phyloP scores from a whole-genome alignment of 2,113 vertebrate species.

The Lichenostomus cassidix region DNA sequence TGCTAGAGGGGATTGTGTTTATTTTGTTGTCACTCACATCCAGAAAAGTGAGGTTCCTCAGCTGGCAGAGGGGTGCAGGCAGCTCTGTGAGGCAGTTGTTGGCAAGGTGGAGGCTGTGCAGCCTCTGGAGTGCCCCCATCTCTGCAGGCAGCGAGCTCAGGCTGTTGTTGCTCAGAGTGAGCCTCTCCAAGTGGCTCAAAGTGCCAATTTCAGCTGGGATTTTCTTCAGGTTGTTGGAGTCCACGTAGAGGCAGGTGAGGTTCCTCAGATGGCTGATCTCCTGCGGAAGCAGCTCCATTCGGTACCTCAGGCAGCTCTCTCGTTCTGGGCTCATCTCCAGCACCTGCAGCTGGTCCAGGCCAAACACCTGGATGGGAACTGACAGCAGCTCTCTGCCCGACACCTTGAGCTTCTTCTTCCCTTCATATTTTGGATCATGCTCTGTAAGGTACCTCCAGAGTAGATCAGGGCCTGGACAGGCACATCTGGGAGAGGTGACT shows the following conservation, averaged over 20 bases:
- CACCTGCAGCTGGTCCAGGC: conserved; percentile 45
- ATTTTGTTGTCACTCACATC: conserved; percentile 65
- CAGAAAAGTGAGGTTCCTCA: conserved; percentile 51
- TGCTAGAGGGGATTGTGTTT: neutral
- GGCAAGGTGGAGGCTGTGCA: conserved; percentile 65
- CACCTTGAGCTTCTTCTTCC: conserved; percentile 55
- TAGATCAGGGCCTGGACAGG: neutral
- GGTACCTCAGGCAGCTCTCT: conserved; percentile 55
- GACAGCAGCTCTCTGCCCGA: conserved; percentile 48
- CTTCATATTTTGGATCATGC: neutral
- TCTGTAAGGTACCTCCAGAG: conserved; percentile 49
- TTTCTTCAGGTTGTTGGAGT: conserved; percentile 62
- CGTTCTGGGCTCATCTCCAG: conserved; percentile 66
- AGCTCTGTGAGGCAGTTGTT: conserved; percentile 48
- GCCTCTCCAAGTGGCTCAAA: conserved; percentile 42
- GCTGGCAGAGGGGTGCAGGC: conserved; percentile 50
- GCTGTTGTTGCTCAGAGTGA: conserved; percentile 64
- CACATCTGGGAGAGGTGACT: neutral
- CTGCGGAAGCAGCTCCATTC: conserved; percentile 32
- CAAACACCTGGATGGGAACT: conserved; percentile 2
- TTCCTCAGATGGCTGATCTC: conserved; percentile 43
- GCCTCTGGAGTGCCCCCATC: conserved; percentile 39
- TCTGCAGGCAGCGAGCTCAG: conserved; percentile 35
- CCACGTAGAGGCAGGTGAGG: conserved; percentile 43
- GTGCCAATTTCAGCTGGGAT: conserved; percentile 48